A percentile compares a stretch with the other conserved stretches of the same genome.
phyloP scores from a whole-genome alignment of 1,140 invertebrate species.

The Trinorchestia longiramus region DNA sequence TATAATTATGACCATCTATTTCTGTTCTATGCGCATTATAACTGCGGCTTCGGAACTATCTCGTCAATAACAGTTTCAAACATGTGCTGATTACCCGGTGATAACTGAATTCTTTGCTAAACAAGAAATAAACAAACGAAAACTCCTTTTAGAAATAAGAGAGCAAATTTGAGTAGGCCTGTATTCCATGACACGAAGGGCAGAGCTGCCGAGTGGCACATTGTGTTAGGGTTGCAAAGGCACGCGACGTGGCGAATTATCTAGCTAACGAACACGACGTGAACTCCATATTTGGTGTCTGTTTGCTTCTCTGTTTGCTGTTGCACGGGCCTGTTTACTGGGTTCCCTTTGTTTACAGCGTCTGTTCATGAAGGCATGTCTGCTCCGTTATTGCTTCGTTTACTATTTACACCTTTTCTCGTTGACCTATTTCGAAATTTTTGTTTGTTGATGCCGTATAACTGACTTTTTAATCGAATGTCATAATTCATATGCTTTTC shows the following conservation, averaged over 20 bases:
- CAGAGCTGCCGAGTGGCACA: neutral
- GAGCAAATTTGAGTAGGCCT: neutral
- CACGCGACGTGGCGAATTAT: neutral
- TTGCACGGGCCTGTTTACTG: constrained; percentile 35
- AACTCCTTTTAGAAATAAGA: neutral
- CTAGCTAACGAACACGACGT: constrained; percentile 24
- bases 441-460: neutral
- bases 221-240: neutral
- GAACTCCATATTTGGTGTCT: constrained; percentile 23
- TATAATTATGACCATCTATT: neutral
- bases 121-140: neutral
- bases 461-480: too few species aligned
- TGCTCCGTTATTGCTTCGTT: neutral
- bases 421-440: neutral
- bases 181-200: neutral
- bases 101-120: neutral
- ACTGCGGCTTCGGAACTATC: neutral
- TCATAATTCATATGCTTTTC: neutral
- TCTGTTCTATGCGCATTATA: neutral
- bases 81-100: neutral
- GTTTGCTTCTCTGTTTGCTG: constrained; percentile 48
- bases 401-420: neutral
- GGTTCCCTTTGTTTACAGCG: neutral
- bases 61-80: neutral
- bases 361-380: neutral